Conservation (phyloP, 2,888 invertebrate species). For the Phytoseiulus persimilis region DNA sequence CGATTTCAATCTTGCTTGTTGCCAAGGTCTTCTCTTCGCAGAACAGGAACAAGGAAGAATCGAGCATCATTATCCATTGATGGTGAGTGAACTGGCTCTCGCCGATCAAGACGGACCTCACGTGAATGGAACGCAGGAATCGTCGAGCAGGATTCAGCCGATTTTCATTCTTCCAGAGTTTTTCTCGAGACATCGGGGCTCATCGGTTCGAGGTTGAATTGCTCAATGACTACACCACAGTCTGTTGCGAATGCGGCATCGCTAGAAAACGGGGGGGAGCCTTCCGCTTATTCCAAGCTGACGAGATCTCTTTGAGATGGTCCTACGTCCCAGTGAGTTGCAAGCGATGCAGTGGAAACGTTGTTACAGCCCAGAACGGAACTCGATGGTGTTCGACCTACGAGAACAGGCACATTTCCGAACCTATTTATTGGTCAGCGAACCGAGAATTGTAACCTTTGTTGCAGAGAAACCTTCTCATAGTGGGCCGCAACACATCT, state of each 20-base stretch:
- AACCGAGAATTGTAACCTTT: too few species aligned
- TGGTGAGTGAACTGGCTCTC: background rate
- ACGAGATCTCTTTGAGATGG: background rate
- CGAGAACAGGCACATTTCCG: too few species aligned
- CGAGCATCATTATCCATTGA: background rate
- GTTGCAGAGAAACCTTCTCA: too few species aligned
- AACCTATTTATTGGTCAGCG: too few species aligned
- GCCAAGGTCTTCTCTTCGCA: background rate
- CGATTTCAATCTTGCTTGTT: background rate
- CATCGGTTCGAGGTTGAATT: background rate
- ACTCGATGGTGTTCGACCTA: too few species aligned
- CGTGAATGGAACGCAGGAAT: background rate
- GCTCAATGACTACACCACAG: background rate
- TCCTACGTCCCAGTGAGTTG: background rate
- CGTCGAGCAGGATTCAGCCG: background rate
- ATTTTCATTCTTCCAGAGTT: background rate
- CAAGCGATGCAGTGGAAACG: too few species aligned
- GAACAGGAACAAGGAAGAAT: background rate
- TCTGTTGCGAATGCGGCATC: background rate
- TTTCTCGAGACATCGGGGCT: background rate
- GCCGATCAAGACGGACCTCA: background rate
- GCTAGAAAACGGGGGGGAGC: background rate
- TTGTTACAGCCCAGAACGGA: too few species aligned
- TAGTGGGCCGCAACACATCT: too few species aligned
- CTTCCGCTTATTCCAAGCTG: background rate